Evolutionary conservation across 2,888 invertebrate species (phyloP).

Genomic region (Stratiomys singularior): DNA sequence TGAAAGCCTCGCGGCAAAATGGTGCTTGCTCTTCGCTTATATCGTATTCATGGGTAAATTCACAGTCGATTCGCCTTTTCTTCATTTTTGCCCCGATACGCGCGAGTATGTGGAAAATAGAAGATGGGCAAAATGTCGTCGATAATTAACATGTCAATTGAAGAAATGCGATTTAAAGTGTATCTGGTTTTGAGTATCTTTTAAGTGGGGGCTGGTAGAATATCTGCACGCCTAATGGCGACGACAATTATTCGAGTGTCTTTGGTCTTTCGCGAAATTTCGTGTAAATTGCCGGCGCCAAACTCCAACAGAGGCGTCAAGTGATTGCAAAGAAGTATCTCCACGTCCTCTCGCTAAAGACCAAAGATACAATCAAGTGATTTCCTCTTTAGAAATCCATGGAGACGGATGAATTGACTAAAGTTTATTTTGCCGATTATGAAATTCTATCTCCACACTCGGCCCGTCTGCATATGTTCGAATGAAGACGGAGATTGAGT

Average conservation of each 20-base stretch:
- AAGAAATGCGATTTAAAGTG: constrained; percentile 18
- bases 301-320: not conserved
- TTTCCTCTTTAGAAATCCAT: constrained; percentile 1
- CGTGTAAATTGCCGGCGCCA: not conserved
- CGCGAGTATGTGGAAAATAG: not conserved
- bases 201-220: not conserved
- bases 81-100: not conserved
- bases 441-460: too few species aligned
- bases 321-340: not conserved
- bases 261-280: not conserved
- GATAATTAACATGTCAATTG: constrained; percentile 15
- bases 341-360: not conserved
- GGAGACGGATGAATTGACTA: not conserved
- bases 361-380: constrained; percentile 11
- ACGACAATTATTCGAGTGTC: not conserved
- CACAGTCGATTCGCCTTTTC: too few species aligned
- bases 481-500: too few species aligned
- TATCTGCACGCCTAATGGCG: not conserved
- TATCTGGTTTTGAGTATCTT: not conserved
- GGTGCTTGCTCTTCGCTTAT: too few species aligned
- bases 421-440: too few species aligned
- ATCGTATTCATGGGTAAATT: too few species aligned
- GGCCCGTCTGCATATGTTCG: too few species aligned
- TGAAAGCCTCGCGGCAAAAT: too few species aligned
- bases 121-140: constrained; percentile 3